A percentile compares a stretch with the other conserved stretches of the same genome.
Conservation (phyloP, 92 coral and sea anemone genomes). For the Parazoanthus swiftii region DNA sequence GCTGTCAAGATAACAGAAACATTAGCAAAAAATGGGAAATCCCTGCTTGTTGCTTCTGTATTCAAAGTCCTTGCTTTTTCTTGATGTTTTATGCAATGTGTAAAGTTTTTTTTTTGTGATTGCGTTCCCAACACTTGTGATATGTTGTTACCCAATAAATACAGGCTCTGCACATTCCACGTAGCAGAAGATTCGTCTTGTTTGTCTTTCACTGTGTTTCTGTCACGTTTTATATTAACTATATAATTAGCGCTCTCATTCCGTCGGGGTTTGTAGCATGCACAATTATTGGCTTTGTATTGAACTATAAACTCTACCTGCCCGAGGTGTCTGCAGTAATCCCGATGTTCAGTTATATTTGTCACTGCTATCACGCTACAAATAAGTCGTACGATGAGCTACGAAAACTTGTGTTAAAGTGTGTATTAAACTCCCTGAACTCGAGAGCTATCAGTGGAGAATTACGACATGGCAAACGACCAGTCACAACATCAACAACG, state of each 20-base stretch:
- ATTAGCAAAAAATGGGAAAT: background rate
- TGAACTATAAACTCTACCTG: background rate
- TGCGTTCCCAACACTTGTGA: background rate
- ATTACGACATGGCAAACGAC: background rate
- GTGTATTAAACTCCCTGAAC: background rate
- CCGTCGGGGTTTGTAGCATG: background rate
- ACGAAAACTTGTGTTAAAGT: slow-evolving; percentile 3
- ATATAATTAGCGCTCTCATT: too few species aligned
- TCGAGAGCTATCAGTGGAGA: background rate
- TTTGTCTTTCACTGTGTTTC: background rate
- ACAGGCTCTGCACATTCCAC: background rate
- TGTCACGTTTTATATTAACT: too few species aligned
- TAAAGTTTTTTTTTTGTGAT: background rate
- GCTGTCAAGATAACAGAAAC: slow-evolving; percentile 6
- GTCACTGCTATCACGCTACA: slow-evolving; percentile 3
- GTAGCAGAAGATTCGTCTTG: background rate
- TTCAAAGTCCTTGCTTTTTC: background rate
- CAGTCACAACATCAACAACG: too few species aligned
- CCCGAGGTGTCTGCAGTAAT: background rate
- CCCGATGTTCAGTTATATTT: background rate
- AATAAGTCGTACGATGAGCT: slow-evolving; percentile 27
- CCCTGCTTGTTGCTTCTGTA: background rate
- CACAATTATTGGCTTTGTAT: slow-evolving; percentile 17
- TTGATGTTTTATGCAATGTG: background rate
- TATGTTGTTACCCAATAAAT: background rate